Evolutionary conservation across 2,888 invertebrate species (phyloP).

Genomic region (Phytoseiulus persimilis): DNA sequence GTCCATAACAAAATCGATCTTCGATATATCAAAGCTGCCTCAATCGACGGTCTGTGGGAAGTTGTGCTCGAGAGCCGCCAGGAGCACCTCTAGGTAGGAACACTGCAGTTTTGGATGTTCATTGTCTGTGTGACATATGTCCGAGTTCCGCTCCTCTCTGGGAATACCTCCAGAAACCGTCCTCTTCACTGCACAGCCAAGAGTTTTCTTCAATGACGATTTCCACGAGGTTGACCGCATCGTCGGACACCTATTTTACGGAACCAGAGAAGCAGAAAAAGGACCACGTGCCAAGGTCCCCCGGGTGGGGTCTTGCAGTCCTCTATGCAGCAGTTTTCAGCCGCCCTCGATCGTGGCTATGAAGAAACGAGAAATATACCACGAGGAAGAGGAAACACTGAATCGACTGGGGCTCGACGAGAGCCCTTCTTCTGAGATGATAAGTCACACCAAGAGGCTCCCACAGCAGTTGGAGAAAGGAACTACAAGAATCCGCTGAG

Average conservation of each 20-base stretch:
- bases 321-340: background rate
- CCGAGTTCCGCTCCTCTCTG: no score
- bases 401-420: no score
- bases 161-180: no score
- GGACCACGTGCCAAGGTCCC: background rate
- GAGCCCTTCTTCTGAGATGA: no score
- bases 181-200: background rate
- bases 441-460: no score
- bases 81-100: background rate
- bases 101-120: background rate
- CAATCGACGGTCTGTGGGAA: background rate
- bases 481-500: no score
- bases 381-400: no score
- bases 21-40: constrained; percentile 12
- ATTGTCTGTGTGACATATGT: background rate
- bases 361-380: no score
- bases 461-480: no score
- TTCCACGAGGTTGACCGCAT: background rate
- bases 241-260: background rate
- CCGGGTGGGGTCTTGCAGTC: background rate
- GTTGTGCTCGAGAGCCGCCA: background rate
- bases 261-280: background rate
- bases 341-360: background rate
- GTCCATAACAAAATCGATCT: background rate
- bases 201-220: background rate